A percentile compares a stretch with the other conserved stretches of the same genome.
These are phyloP conservation scores for Pherbina coryleti DNA, from an alignment of 2,888 invertebrate genomes.

Conservation along the genomic window DNA sequence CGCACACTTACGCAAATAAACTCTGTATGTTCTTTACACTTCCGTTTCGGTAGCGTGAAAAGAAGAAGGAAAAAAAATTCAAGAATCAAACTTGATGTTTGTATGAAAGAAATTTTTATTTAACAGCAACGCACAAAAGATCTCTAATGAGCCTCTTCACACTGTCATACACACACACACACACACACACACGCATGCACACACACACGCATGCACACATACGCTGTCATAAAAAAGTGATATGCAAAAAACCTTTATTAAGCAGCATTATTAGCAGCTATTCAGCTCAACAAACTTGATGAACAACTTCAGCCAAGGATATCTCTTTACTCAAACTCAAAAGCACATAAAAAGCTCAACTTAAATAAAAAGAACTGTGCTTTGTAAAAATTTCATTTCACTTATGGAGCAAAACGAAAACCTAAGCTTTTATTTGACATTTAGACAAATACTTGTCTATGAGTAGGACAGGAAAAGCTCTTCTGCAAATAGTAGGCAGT, in stretches of 20 bases:
- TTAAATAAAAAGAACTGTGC: not conserved
- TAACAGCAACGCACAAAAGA: not conserved
- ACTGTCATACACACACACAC: not conserved
- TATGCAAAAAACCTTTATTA: too few species aligned
- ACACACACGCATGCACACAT: too few species aligned
- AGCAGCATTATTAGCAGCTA: too few species aligned
- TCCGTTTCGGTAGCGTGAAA: not conserved
- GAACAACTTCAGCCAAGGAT: too few species aligned
- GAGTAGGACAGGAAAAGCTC: not conserved
- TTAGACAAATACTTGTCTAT: not conserved
- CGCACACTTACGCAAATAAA: not conserved
- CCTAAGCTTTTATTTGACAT: not conserved
- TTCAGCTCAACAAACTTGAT: too few species aligned
- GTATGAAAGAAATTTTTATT: too few species aligned
- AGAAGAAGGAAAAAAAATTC: not conserved
- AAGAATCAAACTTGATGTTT: not conserved
- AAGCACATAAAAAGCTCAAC: not conserved
- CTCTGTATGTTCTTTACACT: not conserved
- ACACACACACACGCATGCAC: too few species aligned
- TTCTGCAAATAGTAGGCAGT: not conserved
- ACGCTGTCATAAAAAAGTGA: too few species aligned
- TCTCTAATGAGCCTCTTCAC: slow-evolving; percentile 6
- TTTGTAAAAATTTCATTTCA: not conserved
- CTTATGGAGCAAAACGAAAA: not conserved
- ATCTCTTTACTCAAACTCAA: not conserved